Conservation (phyloP, 1,140 invertebrate genomes). For the Hermetia illucens region DNA sequence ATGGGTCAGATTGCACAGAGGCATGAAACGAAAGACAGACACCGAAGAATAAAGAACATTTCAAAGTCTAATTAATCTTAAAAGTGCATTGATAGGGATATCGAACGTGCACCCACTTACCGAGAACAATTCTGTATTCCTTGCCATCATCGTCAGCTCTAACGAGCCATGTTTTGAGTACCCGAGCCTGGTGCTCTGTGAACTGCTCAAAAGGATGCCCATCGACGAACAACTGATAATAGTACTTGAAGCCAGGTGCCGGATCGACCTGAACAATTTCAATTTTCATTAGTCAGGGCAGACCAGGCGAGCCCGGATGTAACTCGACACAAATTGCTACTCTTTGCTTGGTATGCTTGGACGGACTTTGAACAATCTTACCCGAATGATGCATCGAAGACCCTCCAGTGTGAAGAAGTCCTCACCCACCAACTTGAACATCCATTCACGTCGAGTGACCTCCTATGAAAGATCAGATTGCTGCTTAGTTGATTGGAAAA, state of each 20-base stretch:
- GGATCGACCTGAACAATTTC: constrained; percentile 46
- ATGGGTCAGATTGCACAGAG: too few relatives aligned
- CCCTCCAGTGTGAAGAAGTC: constrained; percentile 38
- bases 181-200: constrained; percentile 56
- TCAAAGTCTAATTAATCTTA: background rate
- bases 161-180: constrained; percentile 36
- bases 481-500: too few relatives aligned
- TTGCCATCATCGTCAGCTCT: constrained; percentile 19
- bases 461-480: constrained; percentile 41
- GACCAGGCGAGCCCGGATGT: too few relatives aligned
- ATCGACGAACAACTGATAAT: constrained; percentile 58
- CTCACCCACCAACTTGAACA: constrained; percentile 75
- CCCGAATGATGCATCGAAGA: constrained; percentile 30
- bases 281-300: constrained; percentile 33
- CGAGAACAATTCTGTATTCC: constrained; percentile 51
- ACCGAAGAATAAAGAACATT: background rate
- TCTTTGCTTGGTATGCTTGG: too few relatives aligned
- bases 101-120: constrained; percentile 29
- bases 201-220: constrained; percentile 67
- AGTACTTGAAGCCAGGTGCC: constrained; percentile 61
- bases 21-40: background rate
- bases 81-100: background rate
- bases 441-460: constrained; percentile 62
- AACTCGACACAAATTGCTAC: background rate
- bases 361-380: constrained; percentile 3